These are phyloP conservation scores for Psittacula cyanocephala DNA, from an alignment of 2,113 vertebrate species.

Conservation along the genomic window DNA sequence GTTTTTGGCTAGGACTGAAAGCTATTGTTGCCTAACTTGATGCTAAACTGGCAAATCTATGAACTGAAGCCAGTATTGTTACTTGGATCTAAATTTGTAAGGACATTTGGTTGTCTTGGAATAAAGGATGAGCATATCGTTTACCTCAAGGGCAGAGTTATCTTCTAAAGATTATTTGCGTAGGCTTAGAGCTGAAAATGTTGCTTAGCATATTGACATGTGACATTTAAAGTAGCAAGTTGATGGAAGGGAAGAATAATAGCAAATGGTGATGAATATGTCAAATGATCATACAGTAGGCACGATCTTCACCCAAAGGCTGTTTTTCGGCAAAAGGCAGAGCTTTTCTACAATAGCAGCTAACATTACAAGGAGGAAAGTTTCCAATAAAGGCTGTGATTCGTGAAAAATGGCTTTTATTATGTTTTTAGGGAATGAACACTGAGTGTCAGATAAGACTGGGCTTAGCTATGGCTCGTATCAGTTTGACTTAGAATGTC, in stretches of 20 bases:
- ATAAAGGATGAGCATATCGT: neutral
- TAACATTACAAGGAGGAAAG: neutral
- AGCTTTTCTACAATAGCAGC: neutral
- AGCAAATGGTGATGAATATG: neutral
- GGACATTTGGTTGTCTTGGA: slow-evolving; percentile 2
- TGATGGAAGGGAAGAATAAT: neutral
- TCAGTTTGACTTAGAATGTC: neutral
- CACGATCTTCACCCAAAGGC: neutral
- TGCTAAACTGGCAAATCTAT: neutral
- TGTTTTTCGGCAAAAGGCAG: neutral
- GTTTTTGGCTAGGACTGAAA: slow-evolving; percentile 32
- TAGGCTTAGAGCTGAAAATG: neutral
- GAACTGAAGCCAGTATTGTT: slow-evolving; percentile 63
- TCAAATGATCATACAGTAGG: neutral
- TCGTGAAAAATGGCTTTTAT: neutral
- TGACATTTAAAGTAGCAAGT: neutral
- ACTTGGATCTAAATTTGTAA: slow-evolving; percentile 31
- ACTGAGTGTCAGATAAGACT: neutral
- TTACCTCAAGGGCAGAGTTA: neutral
- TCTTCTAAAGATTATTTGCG: neutral
- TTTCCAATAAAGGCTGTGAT: neutral
- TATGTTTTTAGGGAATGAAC: neutral
- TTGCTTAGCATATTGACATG: neutral
- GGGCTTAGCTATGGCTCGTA: neutral
- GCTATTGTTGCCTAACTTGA: slow-evolving; percentile 36